phyloP scores from a whole-genome alignment of 2,113 vertebrate genomes.

The Tringa solitaria region DNA sequence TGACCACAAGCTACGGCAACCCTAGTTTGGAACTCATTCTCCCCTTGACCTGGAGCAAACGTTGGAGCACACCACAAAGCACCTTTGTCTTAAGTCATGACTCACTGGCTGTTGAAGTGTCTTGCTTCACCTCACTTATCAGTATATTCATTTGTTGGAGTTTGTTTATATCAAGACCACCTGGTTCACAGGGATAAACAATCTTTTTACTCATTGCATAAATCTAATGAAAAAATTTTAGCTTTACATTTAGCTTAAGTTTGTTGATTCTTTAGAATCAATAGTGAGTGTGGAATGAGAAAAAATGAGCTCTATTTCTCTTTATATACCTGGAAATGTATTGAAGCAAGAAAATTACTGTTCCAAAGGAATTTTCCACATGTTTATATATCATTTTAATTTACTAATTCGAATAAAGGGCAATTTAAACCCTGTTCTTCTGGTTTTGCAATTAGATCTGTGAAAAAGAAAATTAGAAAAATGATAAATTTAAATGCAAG shows the following conservation, averaged over 20 bases:
- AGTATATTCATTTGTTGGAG: background rate
- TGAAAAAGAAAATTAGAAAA: background rate
- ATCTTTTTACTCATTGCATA: background rate
- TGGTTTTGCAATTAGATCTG: background rate
- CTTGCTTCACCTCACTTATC: background rate
- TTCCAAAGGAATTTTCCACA: background rate
- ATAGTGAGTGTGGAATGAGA: background rate
- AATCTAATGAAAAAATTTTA: background rate
- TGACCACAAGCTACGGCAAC: background rate
- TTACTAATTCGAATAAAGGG: background rate
- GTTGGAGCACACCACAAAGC: background rate
- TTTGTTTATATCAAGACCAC: background rate
- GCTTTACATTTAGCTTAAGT: slow-evolving; percentile 1
- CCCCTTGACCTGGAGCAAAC: background rate
- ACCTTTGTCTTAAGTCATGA: background rate
- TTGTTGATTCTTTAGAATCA: slow-evolving; percentile 16
- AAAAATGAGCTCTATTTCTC: background rate
- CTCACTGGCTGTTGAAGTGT: background rate
- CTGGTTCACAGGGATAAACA: background rate
- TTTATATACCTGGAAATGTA: background rate
- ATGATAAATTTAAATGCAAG: background rate
- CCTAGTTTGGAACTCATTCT: background rate
- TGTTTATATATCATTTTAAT: background rate
- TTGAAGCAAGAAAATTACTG: background rate
- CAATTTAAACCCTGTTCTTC: background rate